Conservation (phyloP, 2,797 vertebrate species). For the Macropus fuliginosus region DNA sequence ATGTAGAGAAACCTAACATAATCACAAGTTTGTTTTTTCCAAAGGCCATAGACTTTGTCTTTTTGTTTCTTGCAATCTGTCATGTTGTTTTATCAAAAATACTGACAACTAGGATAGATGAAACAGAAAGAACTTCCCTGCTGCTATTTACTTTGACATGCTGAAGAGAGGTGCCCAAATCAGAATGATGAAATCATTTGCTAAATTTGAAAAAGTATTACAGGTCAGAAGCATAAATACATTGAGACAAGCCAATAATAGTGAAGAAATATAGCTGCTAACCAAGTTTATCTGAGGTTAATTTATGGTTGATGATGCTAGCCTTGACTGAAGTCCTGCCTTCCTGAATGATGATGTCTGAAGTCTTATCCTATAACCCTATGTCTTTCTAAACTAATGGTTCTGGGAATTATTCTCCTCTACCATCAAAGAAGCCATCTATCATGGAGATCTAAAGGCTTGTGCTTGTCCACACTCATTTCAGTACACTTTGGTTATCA, state of each 20-base stretch:
- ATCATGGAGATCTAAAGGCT: no score
- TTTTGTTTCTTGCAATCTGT: not conserved
- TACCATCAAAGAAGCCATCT: no score
- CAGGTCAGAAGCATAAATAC: constrained; percentile 14
- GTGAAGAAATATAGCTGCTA: constrained; percentile 19
- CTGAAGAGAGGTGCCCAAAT: constrained; percentile 24
- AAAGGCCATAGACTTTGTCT: not conserved
- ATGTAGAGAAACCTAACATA: not conserved
- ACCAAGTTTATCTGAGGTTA: constrained; percentile 14
- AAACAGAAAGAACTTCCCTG: constrained; percentile 15
- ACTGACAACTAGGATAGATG: not conserved
- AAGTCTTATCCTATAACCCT: no score
- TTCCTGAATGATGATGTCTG: no score
- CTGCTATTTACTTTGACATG: constrained; percentile 6
- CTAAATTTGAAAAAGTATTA: not conserved
- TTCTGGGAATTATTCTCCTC: no score
- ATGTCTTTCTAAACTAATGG: no score
- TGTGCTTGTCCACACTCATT: no score
- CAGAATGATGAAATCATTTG: constrained; percentile 4
- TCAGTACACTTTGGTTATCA: no score
- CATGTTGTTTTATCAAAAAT: constrained; percentile 1
- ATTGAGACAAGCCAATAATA: constrained; percentile 15
- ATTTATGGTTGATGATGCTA: constrained; percentile 15
- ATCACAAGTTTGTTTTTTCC: not conserved
- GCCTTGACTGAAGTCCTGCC: no score